phyloP scores from a whole-genome alignment of 2,888 invertebrate species.

The Auanema sp. region DNA sequence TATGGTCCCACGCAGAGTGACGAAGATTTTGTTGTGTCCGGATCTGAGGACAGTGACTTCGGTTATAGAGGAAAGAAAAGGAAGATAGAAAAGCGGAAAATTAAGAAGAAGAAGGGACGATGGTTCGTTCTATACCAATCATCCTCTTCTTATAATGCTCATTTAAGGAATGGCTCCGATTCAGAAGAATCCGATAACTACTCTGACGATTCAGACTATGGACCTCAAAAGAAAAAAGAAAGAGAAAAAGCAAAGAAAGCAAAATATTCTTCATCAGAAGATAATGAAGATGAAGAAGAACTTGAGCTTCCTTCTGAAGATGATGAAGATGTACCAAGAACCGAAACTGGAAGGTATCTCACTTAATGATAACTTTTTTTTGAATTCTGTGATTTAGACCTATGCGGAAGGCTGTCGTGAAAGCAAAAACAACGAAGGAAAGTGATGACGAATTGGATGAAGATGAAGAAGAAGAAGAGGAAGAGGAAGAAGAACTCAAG shows the following conservation, averaged over 20 bases:
- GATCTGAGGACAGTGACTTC: constrained; percentile 22
- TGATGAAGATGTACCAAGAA: constrained; percentile 21
- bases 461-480: constrained; percentile 25
- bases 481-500: constrained; percentile 18
- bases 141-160: neutral
- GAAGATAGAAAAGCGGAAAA: constrained; percentile 14
- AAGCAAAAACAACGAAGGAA: constrained; percentile 16
- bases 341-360: constrained; percentile 16
- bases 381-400: constrained; percentile 18
- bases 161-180: constrained; percentile 3
- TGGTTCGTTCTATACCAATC: neutral
- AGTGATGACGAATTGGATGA: constrained; percentile 12
- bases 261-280: constrained; percentile 9
- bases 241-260: constrained; percentile 16
- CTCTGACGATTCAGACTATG: constrained; percentile 22
- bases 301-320: constrained; percentile 10
- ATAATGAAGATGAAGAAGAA: constrained; percentile 18
- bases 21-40: constrained; percentile 24
- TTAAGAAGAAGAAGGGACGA: constrained; percentile 12
- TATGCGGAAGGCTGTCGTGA: constrained; percentile 26
- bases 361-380: neutral
- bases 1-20: constrained; percentile 19
- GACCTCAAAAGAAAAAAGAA: no score
- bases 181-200: constrained; percentile 18
- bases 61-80: constrained; percentile 21